A percentile compares a stretch with the other conserved stretches of the same genome.
phyloP scores from a whole-genome alignment of 2,888 invertebrate genomes.

The Chymomyza caudatula region DNA sequence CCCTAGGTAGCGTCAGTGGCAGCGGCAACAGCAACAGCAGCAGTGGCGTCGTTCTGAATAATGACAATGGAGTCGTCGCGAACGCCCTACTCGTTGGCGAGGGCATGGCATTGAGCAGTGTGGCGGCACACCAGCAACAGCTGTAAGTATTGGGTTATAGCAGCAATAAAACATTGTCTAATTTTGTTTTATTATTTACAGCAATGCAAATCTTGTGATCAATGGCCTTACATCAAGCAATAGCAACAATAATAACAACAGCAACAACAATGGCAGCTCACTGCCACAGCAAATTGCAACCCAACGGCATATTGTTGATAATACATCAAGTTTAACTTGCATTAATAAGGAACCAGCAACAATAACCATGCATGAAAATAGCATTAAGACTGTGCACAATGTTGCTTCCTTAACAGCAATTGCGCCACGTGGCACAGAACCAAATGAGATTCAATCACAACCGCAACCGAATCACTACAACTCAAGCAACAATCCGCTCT shows the following conservation, averaged over 20 bases:
- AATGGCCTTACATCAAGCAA: conserved; percentile 75
- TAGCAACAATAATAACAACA: conserved; percentile 48
- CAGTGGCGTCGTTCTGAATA: conserved; percentile 27
- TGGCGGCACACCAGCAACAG: conserved; percentile 40
- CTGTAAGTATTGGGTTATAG: conserved; percentile 47
- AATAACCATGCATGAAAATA: conserved; percentile 16
- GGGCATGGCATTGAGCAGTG: conserved; percentile 3
- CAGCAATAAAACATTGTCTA: neutral
- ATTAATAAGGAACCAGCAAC: conserved; percentile 38
- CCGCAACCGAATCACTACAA: conserved; percentile 53
- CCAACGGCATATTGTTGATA: conserved; percentile 31
- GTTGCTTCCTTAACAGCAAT: neutral
- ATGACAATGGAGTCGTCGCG: conserved; percentile 45
- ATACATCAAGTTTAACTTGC: conserved; percentile 35
- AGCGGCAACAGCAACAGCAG: conserved; percentile 60
- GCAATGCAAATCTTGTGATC: conserved; percentile 68
- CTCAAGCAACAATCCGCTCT: conserved; percentile 65
- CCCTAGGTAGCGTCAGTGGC: conserved; percentile 38
- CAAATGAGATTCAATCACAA: conserved; percentile 49
- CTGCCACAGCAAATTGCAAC: conserved; percentile 47
- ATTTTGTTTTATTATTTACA: conserved; percentile 2
- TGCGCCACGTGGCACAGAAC: conserved; percentile 38
- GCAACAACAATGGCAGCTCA: conserved; percentile 36
- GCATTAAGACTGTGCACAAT: conserved; percentile 21
- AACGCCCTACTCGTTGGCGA: conserved; percentile 45